Base-by-base conservation (phyloP, 2,888 invertebrate species). In the Epirrhoe alternata region DNA sequence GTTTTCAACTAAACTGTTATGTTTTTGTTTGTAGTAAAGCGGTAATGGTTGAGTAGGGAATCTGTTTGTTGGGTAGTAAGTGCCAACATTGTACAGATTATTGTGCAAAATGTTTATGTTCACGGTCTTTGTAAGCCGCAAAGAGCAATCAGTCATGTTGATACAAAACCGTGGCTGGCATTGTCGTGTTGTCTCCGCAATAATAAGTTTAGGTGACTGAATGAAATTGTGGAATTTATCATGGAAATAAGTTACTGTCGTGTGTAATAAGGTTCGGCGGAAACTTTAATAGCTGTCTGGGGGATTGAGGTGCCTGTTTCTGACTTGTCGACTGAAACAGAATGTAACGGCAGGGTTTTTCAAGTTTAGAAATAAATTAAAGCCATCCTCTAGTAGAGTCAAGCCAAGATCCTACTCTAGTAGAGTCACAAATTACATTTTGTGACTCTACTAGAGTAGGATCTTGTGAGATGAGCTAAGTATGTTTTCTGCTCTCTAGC, bases 101-200 rank as follows among this genome's bases (percentile, higher is more conserved):
- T 84, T 79, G 82, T 82, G 85, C 84, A 81, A 83, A 86, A 86
- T 87, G 86, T 88, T 89, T 89, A 85, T 84, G 85, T 87, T 86
- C 78, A 74, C 80, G 78, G 86, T 79, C 86, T 88, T 89, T 86
- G 89, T 88, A 82, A 82, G 84, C 78, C 79, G 82, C 84, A 85
- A 86, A 83, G 84, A 81, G 86, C 87, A 88, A 91, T 91, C 89
- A 90, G 86, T 90, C 90, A 90, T 87, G 89, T 87, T 85, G 85
- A 85, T 83, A 88, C 86, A 88, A 69, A 72, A 88, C 86, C 80
- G 82, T 79, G 83, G 84, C 85, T 85, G 86, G 82, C 82, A 88
- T 90, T 87, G 88, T 89, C 81, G 80, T 77, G 80, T 77, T 82
- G 80, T 78, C 78, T 79, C 75, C 79, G 80, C 81, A 82, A 83